Base-by-base conservation (phyloP, 2,113 vertebrate species). In the Setophaga kirtlandii region DNA sequence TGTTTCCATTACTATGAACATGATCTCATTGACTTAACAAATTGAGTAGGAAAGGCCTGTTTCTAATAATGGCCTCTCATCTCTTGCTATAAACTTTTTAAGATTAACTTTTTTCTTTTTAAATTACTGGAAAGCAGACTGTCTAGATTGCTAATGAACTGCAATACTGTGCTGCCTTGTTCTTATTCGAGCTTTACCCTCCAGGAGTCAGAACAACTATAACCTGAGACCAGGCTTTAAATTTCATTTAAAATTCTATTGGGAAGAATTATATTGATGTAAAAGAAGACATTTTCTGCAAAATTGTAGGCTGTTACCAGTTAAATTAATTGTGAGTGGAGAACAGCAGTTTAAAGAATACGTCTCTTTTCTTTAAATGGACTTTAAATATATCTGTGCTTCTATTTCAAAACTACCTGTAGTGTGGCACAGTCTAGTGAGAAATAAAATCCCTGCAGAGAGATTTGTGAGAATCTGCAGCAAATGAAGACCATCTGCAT, bases 71-170 rank as follows among this genome's bases (percentile, higher is more conserved):
- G 78, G 56, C 84, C 67, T 87, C 84, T 93, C 78, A 83, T 96
- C 69, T 96, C 65, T 82, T 94, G 88, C 85, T 90, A 64, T 86
- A 92, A 97, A 96, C 77, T 95, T 94, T 58, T 75, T 91, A 60
- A 96, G 89, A 97, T 96, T 92, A 87, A 94, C 88, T 94, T 63
- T 94, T 96, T 65, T 81, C 42, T 64, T 62, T 89, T 88, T n/a
- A 75, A 90, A 90, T 82, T 71, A 91, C 93, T 93, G 94, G 93
- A 86, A 87, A 94, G 90, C 93, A 94, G 83, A 79, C 73, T 87
- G 70, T 87, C 83, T 91, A 81, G 87, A 87, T 96, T 95, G 94
- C 93, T 93, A 94, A 96, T 96, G 94, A 96, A 96, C 90, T 93
- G 77, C 68, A 87, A 12, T 96, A 58, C 65, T 35, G 33, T 55